Evolutionary conservation across 2,113 vertebrate species (phyloP).

Genomic region (Charadrius vociferus): DNA sequence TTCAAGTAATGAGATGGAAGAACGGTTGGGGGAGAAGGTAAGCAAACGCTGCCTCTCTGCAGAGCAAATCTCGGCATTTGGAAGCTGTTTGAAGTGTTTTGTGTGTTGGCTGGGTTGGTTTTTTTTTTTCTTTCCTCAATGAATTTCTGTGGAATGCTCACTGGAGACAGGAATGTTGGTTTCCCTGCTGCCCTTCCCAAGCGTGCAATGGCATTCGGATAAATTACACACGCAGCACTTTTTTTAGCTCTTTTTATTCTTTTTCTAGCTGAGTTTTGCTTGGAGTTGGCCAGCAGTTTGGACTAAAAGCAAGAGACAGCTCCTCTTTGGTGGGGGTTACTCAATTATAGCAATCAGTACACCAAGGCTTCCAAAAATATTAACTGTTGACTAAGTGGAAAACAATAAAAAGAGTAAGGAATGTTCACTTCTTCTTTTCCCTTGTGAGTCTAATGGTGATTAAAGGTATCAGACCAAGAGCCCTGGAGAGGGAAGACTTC

Average conservation of each 20-base stretch:
- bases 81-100: not conserved
- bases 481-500: not conserved
- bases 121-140: not conserved
- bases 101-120: not conserved
- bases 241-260: not conserved
- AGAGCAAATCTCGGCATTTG: not conserved
- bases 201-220: not conserved
- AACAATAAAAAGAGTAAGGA: not conserved
- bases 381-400: not conserved
- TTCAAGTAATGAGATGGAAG: not conserved
- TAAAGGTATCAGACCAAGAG: not conserved
- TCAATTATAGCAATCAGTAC: not conserved
- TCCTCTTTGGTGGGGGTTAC: not conserved
- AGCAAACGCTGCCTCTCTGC: not conserved
- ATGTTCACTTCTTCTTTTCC: not conserved
- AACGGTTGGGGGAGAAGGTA: not conserved
- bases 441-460: not conserved
- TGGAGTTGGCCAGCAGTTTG: not conserved
- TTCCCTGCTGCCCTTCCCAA: constrained; percentile 41
- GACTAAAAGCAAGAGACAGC: not conserved
- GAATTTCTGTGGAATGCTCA: constrained; percentile 54
- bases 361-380: not conserved
- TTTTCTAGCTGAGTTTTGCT: not conserved
- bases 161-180: constrained; percentile 58
- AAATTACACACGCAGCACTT: constrained; percentile 5